Base-by-base conservation (phyloP, 2,113 vertebrate genomes). In the Tor tambroides region DNA sequence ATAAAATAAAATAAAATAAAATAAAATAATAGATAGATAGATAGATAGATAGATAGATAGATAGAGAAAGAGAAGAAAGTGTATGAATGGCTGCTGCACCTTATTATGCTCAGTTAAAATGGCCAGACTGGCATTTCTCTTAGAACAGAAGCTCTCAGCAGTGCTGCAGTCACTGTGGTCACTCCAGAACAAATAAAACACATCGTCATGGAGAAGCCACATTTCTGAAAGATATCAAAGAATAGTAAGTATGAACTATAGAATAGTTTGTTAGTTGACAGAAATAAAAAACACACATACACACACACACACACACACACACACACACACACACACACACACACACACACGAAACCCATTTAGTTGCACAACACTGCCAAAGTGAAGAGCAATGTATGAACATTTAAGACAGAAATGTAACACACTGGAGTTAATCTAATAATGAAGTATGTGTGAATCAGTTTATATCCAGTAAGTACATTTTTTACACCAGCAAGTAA, bases 171-270 rank as follows among this genome's bases (percentile, higher is more conserved):
- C 30, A 56, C 63, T 41, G 2, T 12, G 23, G 4, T 30, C 65
- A 28, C 14, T 80, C 85, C 85, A 80, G 65, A 86, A 71, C 49
- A 86, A 81, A 74, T 81, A 86, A n/a, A 86, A 86, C 49, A 63
- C 49, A 28, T 81, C 46, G n/a, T 81, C 65, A 61, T 74, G n/a
- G 49, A 86, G 85, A 46, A 56, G 65, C 85, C 85, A 86, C 10
- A 30, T n/a, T 26, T 80, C 85, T 86, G 77, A 41, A 79, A 59
- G 28, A 54, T n/a, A 32, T 51, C 43, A 85, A 15, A 69, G 9
- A 46, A 80, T 6, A 79, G 21, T 19, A 9, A 41, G 71, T 46
- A 41, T 74, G 5, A 26, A 0, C 0, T n/a, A 43, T 46, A 9
- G 54, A 59, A 23, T 59, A 59, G 56, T 9, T 38, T 26, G 12